Evolutionary conservation across 2,888 invertebrate species (phyloP), one percentile per base, ranked within the genome.

Genomic region (Listrodromus nycthemerus): DNA sequence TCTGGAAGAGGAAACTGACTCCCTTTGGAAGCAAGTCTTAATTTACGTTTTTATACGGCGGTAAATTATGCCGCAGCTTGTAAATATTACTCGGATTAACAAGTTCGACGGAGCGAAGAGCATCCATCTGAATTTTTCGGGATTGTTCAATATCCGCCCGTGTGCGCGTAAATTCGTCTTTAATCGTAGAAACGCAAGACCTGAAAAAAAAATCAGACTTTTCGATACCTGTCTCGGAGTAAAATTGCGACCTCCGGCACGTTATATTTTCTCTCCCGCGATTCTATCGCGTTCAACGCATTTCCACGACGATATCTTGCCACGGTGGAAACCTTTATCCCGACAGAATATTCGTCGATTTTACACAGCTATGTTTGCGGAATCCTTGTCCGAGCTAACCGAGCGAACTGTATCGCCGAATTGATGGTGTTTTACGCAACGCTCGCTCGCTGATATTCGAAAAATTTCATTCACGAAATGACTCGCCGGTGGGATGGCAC

Each of bases 381-480:
- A 71, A 71, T 71, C 71, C 55, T 13, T 6, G 0, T 16, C 16
- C 41, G 41, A 4, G 1, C 16, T 41, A 16, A 41, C 13, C 41
- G 41, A 41, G 41, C 2, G 16, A 16, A 16, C 41, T 41, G 16
- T 16, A 16, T 5, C 41, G 41, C 41, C 19, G 19, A 50, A 50
- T 50, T 16, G 7, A 0, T 6, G 19, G 19, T 19, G 19, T 19
- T 19, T 50, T 50, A n/a, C 19, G 8, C 19, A 50, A n/a, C 10
- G 45, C n/a, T 58, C 41, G 10, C 24, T 33, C 21, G 77, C 1
- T 67, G 61, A 50, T 63, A 69, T 69, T 33, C 19, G 33, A 19
- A 77, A 69, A 69, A 70, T 77, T 27, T 61, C 69, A 69, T 58
- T 55, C 33, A 13, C 33, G 21, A 48, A 69, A 77, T 77, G 41